phyloP scores from a whole-genome alignment of 2,113 vertebrate genomes.

The Syngnathus typhle region DNA sequence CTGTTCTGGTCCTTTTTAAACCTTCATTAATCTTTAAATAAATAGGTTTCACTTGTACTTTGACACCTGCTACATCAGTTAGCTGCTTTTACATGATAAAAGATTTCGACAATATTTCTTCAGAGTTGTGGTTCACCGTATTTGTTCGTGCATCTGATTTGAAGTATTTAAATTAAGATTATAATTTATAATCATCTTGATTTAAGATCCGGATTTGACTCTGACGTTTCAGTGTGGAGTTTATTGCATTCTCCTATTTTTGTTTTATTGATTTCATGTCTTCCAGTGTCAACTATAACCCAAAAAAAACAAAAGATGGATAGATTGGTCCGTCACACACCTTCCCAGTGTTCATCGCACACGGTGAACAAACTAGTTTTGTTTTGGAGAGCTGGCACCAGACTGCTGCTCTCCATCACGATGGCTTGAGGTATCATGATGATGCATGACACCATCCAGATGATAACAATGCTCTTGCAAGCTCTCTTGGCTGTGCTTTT shows the following conservation, averaged over 20 bases:
- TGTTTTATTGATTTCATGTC: not conserved
- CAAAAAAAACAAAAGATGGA: not conserved
- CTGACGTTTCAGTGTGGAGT: not conserved
- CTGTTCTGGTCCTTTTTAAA: not conserved
- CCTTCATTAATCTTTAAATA: not conserved
- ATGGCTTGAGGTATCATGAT: slow-evolving; percentile 96
- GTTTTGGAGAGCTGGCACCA: slow-evolving; percentile 87
- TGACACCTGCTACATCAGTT: not conserved
- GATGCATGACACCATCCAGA: slow-evolving; percentile 91
- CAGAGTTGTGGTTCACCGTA: not conserved
- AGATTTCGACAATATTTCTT: not conserved
- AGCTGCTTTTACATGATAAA: not conserved
- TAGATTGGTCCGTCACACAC: slow-evolving; percentile 56
- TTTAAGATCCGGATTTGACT: not conserved
- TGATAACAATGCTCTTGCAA: slow-evolving; percentile 86
- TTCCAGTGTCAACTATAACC: not conserved
- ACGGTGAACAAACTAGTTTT: slow-evolving; percentile 94
- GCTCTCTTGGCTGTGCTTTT: slow-evolving; percentile 94
- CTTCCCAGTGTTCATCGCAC: slow-evolving; percentile 92
- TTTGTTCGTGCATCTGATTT: not conserved
- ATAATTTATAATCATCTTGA: not conserved
- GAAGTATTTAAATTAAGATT: not conserved
- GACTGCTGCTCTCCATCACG: slow-evolving; percentile 91
- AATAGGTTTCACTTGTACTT: not conserved
- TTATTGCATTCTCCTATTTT: no score